Evolutionary conservation across 2,113 vertebrate species (phyloP), one percentile per base, ranked within the genome.

Genomic region (Crotophaga sulcirostris): DNA sequence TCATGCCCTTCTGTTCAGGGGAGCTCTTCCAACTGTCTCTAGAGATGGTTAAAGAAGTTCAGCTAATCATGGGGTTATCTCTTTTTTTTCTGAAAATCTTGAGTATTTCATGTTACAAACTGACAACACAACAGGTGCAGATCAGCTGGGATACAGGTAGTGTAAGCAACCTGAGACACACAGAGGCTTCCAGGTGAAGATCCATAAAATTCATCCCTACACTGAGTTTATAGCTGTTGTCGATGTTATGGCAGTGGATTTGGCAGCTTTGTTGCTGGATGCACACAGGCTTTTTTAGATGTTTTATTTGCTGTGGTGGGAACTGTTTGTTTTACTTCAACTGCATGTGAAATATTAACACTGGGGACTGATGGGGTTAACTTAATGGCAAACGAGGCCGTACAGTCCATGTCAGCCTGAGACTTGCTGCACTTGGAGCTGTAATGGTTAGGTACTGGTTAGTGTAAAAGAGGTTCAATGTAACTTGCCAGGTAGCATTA

Each of bases 241-340:
- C 44, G 12, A 1, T 26, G 26, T 40, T 45, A 5, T 10, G 11
- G 33, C 5, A 1, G 40, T 84, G 59, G 19, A 7, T 94, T 80
- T 87, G 36, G 4, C 70, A 75, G 33, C 40, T 64, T n/a, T 54
- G 58, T 64, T 73, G n/a, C 44, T 86, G 73, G n/a, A 36, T 24
- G 4, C 16, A 1, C 0, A 0, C 21, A 55, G 40, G 25, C 58
- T 92, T 86, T 68, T 79, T 59, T 26, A 6, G 54, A 26, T 80
- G 18, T 72, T 90, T 38, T 49, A 28, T 68, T 77, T 88, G 75
- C 75, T 88, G 47, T 40, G 11, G 51, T 90, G 70, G 85, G 62
- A 93, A 19, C 33, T 20, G 21, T 93, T 93, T 84, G 62, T 79
- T 76, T 83, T 68, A 49, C 21, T 80, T 79, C 70, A 90, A 25